Evolutionary conservation across 2,888 invertebrate genomes (phyloP), one percentile per base, ranked within the genome.

Genomic region (Gastracanthus pulcherrimus): DNA sequence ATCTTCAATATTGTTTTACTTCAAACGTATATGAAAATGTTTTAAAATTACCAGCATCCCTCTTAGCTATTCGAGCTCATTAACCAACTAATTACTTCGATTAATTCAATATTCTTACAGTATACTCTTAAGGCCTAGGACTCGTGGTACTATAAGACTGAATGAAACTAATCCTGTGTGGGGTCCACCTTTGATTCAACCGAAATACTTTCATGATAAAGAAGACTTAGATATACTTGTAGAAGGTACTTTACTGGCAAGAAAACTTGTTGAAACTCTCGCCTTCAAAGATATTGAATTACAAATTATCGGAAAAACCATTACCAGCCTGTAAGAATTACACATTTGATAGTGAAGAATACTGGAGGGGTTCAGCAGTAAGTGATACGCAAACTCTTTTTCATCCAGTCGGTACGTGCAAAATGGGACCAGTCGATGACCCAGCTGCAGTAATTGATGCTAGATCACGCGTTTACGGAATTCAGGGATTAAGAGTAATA

Each of bases 1-100:
- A 97, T 86, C 94, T 97, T 80, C 96, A 97, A 89, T 92, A 97
- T 16, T 95, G 97, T 11, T 93, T 97, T 91, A 95, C 95, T 0
- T 94, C 95, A 13, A 95, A 96, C 0, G 95, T 96, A 2, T 72
- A 72, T 11, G 23, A 55, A 11, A 13, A 23, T 3, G 3, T 60
- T 9, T 3, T 45, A 19, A 26, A 0, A 23, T 5, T 29, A 4
- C 60, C 72, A 9, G 1, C 7, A 19, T 31, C 69, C 0, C 51
- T 48, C 2, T 3, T 3, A 5, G 51, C 31, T 7, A 31, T 69
- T 4, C 13, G 31, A 29, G 95, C 96, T 4, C 74, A n/a, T 80
- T 31, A 48, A 31, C 69, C 69, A 0, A 13, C 0, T 1, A 11
- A 1, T 9, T 23, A 38, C 86, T 93, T 11, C 64, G 85, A 9